Conservation (phyloP, 2,113 vertebrate species). For the Hemichromis elongatus region DNA sequence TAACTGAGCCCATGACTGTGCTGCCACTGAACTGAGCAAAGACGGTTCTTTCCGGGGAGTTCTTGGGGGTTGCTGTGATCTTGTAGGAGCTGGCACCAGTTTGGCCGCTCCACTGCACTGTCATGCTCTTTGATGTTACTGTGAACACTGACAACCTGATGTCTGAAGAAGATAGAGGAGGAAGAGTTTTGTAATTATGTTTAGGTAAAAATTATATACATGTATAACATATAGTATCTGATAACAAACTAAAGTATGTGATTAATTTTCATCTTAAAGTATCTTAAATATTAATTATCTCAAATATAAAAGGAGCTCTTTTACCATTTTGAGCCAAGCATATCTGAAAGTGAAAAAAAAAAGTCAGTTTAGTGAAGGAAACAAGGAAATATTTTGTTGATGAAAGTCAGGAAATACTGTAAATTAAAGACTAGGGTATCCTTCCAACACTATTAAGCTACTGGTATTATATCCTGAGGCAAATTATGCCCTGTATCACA, state of each 20-base stretch:
- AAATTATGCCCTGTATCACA: slow-evolving; percentile 61
- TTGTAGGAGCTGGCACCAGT: slow-evolving; percentile 73
- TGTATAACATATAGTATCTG: too few species aligned
- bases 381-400: background rate
- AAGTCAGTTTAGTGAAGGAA: slow-evolving; percentile 11
- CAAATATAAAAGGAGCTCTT: background rate
- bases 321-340: slow-evolving; percentile 80
- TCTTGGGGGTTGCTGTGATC: slow-evolving; percentile 70
- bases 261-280: background rate
- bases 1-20: slow-evolving; percentile 71
- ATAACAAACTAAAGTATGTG: too few species aligned
- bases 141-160: slow-evolving; percentile 70
- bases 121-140: slow-evolving; percentile 75
- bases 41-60: slow-evolving; percentile 42
- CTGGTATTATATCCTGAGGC: slow-evolving; percentile 41
- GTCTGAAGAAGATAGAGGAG: slow-evolving; percentile 32
- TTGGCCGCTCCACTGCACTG: slow-evolving; percentile 64
- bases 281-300: background rate
- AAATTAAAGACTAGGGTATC: background rate
- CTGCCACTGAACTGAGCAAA: slow-evolving; percentile 67
- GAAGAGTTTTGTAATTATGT: too few species aligned
- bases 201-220: too few species aligned
- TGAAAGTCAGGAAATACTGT: background rate
- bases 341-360: slow-evolving; percentile 76
- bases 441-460: background rate